Base-by-base conservation (phyloP, 2,888 invertebrate genomes). In the Leptinotarsa peninsularis region DNA sequence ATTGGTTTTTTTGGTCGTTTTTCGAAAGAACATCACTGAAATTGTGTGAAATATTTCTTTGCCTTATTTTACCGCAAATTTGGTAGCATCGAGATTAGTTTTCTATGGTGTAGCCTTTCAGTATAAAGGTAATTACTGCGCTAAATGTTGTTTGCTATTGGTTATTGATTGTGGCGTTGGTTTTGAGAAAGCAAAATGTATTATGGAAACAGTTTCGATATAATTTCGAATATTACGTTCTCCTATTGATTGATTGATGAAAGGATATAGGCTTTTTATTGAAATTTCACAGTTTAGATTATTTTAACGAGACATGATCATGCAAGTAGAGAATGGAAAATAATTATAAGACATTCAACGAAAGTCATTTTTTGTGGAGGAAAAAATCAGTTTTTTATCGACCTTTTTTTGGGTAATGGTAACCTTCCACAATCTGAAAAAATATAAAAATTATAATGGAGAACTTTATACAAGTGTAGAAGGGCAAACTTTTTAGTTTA, bases 41-140 rank as follows among this genome's bases (percentile, higher is more conserved):
- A 84, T 83, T 84, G 84, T 85, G 85, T 85, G 84, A 85, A 85
- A 85, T 85, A 84, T 83, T 82, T 83, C 81, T 81, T 82, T 76
- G 68, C 77, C 73, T 72, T 78, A 52, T 75, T 77, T 68, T 66
- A 78, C 77, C 77, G 77, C 77, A 78, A 78, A 77, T 71, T 71
- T 73, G 49, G 67, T 71, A 71, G 50, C 52, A 72, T 70, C 68
- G 73, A 76, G 72, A 50, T 68, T 52, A 72, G 54, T 60, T 76
- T 76, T 63, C 63, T 63, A 63, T 33, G 63, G 63, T 43, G 27
- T n/a, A 33, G 43, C 63, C 63, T 63, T 43, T 43, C 63, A 63
- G 63, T 33, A 63, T 43, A n/a, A 33, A 43, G 63, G 63, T 43
- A 63, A 63, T 63, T 43, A 63, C 43, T 63, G 33, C 63, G 33